Percentiles rank a stretch among this genome's conserved stretches.
These are phyloP conservation scores for Athalia cordata DNA, from an alignment of 2,888 invertebrate genomes.

Conservation along the genomic window DNA sequence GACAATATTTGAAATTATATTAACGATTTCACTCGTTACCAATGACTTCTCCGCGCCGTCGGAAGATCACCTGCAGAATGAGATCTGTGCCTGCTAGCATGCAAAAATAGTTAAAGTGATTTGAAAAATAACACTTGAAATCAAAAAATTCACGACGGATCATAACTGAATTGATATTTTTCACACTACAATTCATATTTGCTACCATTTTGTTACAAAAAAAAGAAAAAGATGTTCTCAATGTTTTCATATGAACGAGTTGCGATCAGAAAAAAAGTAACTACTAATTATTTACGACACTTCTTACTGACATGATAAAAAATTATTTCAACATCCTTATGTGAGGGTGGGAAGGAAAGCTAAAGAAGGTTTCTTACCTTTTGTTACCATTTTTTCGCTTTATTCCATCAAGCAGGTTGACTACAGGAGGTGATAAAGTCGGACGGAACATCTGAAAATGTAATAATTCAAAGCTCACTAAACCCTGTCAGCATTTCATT, in stretches of 20 bases:
- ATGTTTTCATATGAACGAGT: background rate
- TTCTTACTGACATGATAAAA: too few species aligned
- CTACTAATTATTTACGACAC: too few species aligned
- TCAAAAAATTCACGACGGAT: background rate
- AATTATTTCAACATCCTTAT: too few species aligned
- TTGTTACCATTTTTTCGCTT: constrained; percentile 64
- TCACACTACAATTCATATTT: background rate
- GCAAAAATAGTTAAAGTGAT: constrained; percentile 58
- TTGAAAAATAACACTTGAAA: constrained; percentile 7
- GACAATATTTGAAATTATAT: constrained; percentile 22
- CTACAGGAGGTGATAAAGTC: constrained; percentile 66
- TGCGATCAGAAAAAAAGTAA: too few species aligned
- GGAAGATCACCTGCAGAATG: constrained; percentile 61
- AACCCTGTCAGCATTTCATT: background rate
- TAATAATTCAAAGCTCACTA: constrained; percentile 19
- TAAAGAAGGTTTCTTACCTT: constrained; percentile 59
- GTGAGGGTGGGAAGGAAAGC: constrained; percentile 2
- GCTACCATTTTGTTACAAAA: background rate
- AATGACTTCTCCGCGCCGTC: constrained; percentile 62
- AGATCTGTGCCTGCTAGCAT: constrained; percentile 67
- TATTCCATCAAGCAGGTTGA: constrained; percentile 67
- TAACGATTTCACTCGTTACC: constrained; percentile 50
- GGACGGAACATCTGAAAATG: constrained; percentile 69
- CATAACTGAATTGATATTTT: background rate
- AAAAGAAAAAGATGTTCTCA: background rate